phyloP scores from a whole-genome alignment of 2,888 invertebrate genomes.

The Drosophila neutralis region DNA sequence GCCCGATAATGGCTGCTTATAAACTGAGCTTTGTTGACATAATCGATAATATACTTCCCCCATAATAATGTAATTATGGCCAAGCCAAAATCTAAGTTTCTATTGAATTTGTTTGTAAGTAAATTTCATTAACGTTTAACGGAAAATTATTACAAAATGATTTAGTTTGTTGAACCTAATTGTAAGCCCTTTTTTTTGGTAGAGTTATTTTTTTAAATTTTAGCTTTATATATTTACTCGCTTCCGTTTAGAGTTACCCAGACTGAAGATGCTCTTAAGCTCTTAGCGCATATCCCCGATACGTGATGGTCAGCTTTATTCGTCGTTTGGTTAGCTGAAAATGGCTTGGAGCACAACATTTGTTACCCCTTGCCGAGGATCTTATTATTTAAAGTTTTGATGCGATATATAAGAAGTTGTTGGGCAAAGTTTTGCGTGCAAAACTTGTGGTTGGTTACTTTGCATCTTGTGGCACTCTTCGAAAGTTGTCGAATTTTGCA shows the following conservation, averaged over 20 bases:
- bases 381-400: conserved; percentile 6
- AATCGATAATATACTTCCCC: background rate
- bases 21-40: background rate
- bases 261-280: background rate
- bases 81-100: no score
- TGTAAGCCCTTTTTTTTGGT: no score
- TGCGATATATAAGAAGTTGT: conserved; percentile 18
- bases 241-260: background rate
- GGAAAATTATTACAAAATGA: background rate
- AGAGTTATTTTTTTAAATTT: no score
- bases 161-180: background rate
- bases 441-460: conserved; percentile 27
- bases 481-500: conserved; percentile 12
- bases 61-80: background rate
- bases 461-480: conserved; percentile 10
- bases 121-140: background rate
- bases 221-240: background rate
- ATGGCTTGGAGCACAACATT: background rate
- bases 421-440: conserved; percentile 13
- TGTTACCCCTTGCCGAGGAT: background rate
- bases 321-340: no score
- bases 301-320: background rate
- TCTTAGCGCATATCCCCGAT: background rate
- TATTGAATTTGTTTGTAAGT: background rate
- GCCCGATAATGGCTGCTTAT: background rate